Evolutionary conservation across 2,797 vertebrate species (phyloP), one percentile per base, ranked within the genome.

Genomic region (Serranus cabrilla): DNA sequence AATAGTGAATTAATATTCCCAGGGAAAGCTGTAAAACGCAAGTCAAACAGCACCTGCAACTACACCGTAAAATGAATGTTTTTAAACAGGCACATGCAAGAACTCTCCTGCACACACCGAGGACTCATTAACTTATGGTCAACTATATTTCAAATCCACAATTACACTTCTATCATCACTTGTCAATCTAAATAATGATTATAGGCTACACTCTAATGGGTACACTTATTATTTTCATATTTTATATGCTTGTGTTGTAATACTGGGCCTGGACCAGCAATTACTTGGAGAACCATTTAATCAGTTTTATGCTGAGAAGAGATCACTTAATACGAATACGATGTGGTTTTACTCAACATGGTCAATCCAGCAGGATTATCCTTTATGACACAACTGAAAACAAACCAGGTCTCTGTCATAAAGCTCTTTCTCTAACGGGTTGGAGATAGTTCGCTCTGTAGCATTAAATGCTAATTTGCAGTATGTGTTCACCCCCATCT

Each of bases 21-120:
- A 2, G 9, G 23, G 55, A 78, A 84, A 57, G 25, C 45, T 77
- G 57, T 82, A 72, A 80, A 88, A 69, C 46, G 6, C 4, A 69
- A 70, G 60, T 80, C 11, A 67, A 83, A 74, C 21, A 69, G 51
- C 80, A 89, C 83, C 81, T 87, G 81, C 51, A 71, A 46, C 13
- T 39, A 54, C 57, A 71, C 47, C 50, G 62, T 55, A 68, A 60
- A 20, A 37, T 11, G 4, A 61, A 23, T 67, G 43, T 49, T 62
- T 63, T 70, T 56, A 47, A 71, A 76, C 2, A 12, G 13, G 34
- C 0, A 1, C 39, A 49, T 43, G 34, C 49, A 56, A 54, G 47
- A 42, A 23, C 37, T 78, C 50, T 52, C 34, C 23, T 16, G 23
- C 20, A 43, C 16, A 63, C 57, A 68, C 45, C 16, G 25, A 18